phyloP scores from a whole-genome alignment of 2,113 vertebrate species.

The Rhea pennata region DNA sequence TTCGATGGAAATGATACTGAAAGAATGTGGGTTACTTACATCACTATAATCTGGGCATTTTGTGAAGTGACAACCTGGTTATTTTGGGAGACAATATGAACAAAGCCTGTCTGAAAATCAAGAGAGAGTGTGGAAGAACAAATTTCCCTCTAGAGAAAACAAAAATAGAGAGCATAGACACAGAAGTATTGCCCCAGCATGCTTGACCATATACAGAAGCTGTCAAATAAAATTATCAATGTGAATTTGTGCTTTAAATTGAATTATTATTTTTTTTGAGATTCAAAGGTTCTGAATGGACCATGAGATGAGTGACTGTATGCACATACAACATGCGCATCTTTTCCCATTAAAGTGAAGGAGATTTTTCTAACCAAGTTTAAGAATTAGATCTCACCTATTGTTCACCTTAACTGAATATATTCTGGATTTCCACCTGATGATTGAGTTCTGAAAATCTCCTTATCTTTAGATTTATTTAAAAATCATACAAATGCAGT shows the following conservation, averaged over 20 bases:
- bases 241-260: neutral
- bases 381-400: neutral
- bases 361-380: neutral
- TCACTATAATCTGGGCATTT: neutral
- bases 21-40: neutral
- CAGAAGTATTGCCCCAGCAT: neutral
- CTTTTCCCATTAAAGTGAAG: neutral
- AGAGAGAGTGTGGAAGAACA: neutral
- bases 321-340: neutral
- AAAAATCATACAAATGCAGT: neutral
- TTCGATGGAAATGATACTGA: neutral
- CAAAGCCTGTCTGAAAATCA: neutral
- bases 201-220: neutral
- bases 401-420: neutral
- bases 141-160: neutral
- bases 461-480: neutral
- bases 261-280: neutral
- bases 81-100: neutral
- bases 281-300: neutral
- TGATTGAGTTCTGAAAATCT: neutral
- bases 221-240: neutral
- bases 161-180: neutral
- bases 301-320: neutral
- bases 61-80: neutral
- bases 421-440: neutral